These are phyloP conservation scores for Seriola rivoliana DNA, from an alignment of 2,113 vertebrate species.

Conservation along the genomic window DNA sequence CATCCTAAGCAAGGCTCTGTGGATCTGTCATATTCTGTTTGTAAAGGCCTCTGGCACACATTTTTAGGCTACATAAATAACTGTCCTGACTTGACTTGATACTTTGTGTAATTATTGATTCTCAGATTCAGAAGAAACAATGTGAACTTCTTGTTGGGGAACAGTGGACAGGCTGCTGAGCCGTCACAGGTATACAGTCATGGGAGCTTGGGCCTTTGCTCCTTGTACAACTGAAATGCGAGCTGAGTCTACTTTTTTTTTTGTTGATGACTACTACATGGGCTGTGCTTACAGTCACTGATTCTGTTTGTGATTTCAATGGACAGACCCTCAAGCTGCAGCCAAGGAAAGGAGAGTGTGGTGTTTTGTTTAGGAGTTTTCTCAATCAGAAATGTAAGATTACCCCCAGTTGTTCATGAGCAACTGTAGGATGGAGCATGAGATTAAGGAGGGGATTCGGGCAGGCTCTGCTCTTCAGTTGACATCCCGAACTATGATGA, in stretches of 20 bases:
- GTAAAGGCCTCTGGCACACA: neutral
- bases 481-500: neutral
- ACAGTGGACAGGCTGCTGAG: neutral
- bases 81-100: neutral
- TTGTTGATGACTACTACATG: neutral
- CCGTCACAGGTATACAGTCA: neutral
- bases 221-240: too few relatives aligned
- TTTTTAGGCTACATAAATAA: neutral
- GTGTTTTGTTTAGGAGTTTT: neutral
- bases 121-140: neutral
- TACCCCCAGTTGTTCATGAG: neutral
- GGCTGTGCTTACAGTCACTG: neutral
- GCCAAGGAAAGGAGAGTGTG: neutral
- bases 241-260: too few relatives aligned
- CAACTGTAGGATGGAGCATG: neutral
- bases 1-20: neutral
- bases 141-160: neutral
- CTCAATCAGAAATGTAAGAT: neutral
- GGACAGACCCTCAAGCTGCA: neutral
- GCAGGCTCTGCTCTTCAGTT: neutral
- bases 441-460: too few relatives aligned
- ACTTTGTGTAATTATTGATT: neutral
- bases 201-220: too few relatives aligned
- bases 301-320: neutral
- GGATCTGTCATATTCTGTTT: neutral